Evolutionary conservation across 2,113 vertebrate genomes (phyloP), one percentile per base, ranked within the genome.

Genomic region (Paedocypris sp.): DNA sequence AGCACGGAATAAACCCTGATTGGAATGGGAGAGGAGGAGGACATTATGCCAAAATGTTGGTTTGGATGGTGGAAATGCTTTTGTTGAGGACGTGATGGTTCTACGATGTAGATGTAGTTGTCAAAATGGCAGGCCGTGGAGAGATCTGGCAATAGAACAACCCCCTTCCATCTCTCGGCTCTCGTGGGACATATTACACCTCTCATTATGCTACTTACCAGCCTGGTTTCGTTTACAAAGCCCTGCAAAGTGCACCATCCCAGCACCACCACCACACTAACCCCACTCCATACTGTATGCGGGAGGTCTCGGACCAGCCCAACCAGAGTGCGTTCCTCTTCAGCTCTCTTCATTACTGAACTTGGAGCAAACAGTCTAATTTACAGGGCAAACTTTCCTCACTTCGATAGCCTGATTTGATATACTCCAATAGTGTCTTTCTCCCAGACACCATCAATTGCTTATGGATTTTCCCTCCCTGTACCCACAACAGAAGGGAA

Each of bases 171-270:
- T 54, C 38, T 83, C 85, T 85, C 82, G 82, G 82, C 82, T 88
- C 89, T 89, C 89, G 68, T 66, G 90, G 87, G 90, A 90, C 87
- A 87, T 83, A 89, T 90, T 91, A 89, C 83, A 85, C 86, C 88
- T 84, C 87, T 92, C 89, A 90, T 90, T 90, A 90, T 90, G 87
- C 82, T 81, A 79, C 87, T 90, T 89, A 91, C 90, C 88, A 89
- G 87, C 87, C 86, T 88, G 89, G 89, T 89, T 90, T 89, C 87
- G 87, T 88, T 82, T 83, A 82, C 81, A 66, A 79, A 76, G 72
- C 79, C 83, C 83, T 80, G 84, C 74, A 80, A 43, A 52, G 13
- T 23, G 22, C 47, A 82, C 82, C 77, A 83, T 85, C 76, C 72
- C 81, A 83, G 80, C 76, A 81, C 79, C 80, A 83, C 80, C 76